These are phyloP conservation scores for Meriones psammophilus DNA, from an alignment of 2,797 vertebrate species.

Conservation along the genomic window DNA sequence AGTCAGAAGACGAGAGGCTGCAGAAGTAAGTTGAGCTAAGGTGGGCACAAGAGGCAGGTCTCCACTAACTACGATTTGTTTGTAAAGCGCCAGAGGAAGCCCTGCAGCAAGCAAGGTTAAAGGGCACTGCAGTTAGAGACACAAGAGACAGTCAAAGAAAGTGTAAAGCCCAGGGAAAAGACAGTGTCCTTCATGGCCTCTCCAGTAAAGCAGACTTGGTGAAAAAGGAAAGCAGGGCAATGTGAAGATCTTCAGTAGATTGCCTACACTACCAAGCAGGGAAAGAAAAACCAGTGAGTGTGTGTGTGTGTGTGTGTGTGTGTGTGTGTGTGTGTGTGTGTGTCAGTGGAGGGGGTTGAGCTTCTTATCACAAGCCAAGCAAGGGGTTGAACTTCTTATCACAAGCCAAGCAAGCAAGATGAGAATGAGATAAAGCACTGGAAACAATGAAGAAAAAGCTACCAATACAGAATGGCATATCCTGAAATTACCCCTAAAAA, in stretches of 20 bases:
- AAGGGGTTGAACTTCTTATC: background rate
- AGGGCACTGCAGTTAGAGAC: background rate
- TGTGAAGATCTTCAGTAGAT: background rate
- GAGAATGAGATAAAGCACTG: background rate
- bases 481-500: background rate
- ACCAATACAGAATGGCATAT: background rate
- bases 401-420: background rate
- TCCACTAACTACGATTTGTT: background rate
- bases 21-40: background rate
- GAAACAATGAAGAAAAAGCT: background rate
- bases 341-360: too few relatives aligned
- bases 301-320: too few relatives aligned
- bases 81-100: background rate
- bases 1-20: background rate
- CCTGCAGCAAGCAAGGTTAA: background rate
- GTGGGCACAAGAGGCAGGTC: background rate
- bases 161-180: background rate
- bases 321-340: too few relatives aligned
- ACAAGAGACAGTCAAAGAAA: background rate
- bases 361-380: background rate
- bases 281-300: background rate
- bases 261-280: background rate
- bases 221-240: background rate
- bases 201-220: background rate
- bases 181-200: background rate